These are phyloP conservation scores for Heliconius sara DNA, from an alignment of 2,888 invertebrate species.

Conservation along the genomic window DNA sequence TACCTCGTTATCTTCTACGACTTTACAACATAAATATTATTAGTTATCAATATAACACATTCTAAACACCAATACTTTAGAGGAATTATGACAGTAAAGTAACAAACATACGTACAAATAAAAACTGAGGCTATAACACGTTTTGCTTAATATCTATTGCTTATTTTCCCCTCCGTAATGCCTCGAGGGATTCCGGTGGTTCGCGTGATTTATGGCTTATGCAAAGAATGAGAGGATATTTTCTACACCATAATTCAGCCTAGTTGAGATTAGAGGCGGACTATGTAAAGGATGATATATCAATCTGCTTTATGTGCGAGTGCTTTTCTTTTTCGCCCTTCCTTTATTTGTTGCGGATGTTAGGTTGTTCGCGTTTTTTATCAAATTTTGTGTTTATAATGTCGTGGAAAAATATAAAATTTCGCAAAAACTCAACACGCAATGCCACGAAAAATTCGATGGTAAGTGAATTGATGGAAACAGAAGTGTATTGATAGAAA, in stretches of 20 bases:
- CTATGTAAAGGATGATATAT: constrained; percentile 69
- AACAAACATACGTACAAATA: constrained; percentile 12
- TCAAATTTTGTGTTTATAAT: constrained; percentile 11
- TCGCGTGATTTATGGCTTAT: constrained; percentile 79
- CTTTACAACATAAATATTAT: background rate
- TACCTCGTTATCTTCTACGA: too few species aligned
- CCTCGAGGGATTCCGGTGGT: constrained; percentile 73
- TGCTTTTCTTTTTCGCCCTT: constrained; percentile 35
- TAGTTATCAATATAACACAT: background rate
- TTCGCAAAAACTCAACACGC: too few species aligned
- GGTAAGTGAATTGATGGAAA: too few species aligned
- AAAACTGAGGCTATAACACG: constrained; percentile 27
- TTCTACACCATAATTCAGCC: constrained; percentile 80
- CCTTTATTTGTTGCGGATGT: constrained; percentile 34
- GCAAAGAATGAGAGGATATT: constrained; percentile 81
- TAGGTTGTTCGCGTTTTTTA: constrained; percentile 25
- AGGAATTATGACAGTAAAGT: background rate
- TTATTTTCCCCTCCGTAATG: constrained; percentile 76
- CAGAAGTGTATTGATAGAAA: too few species aligned
- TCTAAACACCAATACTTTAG: background rate
- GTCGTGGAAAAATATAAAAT: too few species aligned
- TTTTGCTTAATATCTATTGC: constrained; percentile 77
- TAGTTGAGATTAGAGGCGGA: constrained; percentile 77
- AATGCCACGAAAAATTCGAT: too few species aligned
- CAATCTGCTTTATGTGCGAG: constrained; percentile 60